Percentiles rank a stretch among this genome's conserved stretches.
Evolutionary conservation across 2,888 invertebrate species (phyloP).

Genomic region (Andrena minutula): DNA sequence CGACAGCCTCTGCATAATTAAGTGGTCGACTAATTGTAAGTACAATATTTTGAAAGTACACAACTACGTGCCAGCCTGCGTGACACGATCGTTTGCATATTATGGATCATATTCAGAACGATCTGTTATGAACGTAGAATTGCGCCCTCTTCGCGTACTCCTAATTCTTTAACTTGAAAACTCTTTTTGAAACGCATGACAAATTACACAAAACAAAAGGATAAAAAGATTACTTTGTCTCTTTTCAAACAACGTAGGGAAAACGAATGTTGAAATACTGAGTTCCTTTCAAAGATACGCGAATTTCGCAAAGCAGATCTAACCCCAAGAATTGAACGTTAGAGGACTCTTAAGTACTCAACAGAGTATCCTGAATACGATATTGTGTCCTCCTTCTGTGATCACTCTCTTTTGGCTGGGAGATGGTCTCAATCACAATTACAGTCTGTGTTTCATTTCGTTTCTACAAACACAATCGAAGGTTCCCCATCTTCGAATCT

Average conservation of each 20-base stretch:
- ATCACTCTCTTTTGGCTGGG: constrained; percentile 10
- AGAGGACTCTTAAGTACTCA: not conserved
- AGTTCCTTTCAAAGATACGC: too few species aligned
- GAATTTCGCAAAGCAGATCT: too few species aligned
- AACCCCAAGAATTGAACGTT: not conserved
- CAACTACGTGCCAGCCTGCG: not conserved
- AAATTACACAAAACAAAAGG: not conserved
- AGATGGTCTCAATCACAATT: constrained; percentile 18
- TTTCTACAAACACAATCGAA: not conserved
- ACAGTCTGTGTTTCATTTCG: constrained; percentile 18
- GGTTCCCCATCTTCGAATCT: not conserved
- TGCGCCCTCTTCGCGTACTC: not conserved
- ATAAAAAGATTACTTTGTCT: not conserved
- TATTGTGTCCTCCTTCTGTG: not conserved
- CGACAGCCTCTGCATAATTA: constrained; percentile 37
- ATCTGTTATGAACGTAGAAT: not conserved
- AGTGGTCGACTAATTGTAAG: constrained; percentile 24
- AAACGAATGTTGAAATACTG: too few species aligned
- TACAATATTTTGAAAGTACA: constrained; percentile 26
- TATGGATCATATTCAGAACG: constrained; percentile 19
- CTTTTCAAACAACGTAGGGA: not conserved
- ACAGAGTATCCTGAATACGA: constrained; percentile 38
- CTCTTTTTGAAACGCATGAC: too few species aligned
- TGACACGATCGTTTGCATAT: not conserved
- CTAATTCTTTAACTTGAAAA: not conserved